Conservation (phyloP, 2,888 invertebrate genomes). For the Meliscaeva auricollis region DNA sequence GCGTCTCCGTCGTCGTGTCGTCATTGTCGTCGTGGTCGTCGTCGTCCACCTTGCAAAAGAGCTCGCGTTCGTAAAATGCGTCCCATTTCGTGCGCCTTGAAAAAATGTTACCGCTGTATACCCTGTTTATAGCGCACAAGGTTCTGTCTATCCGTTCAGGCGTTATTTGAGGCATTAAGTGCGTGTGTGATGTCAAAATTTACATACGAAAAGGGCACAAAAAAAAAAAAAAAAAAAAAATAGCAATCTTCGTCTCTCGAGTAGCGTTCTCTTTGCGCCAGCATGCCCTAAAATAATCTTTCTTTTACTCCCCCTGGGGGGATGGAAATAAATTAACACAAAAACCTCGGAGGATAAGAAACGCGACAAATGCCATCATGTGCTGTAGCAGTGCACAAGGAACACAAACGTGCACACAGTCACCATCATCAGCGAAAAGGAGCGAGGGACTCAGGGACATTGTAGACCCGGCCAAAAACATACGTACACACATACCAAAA, state of each 20-base stretch:
- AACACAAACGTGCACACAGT: constrained; percentile 38
- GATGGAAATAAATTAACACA: constrained; percentile 76
- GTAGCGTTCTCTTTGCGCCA: constrained; percentile 22
- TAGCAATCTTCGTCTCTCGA: constrained; percentile 37
- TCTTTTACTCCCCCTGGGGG: constrained; percentile 68
- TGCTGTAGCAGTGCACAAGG: constrained; percentile 58
- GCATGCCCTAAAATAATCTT: constrained; percentile 69
- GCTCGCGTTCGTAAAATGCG: constrained; percentile 58
- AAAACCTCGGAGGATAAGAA: constrained; percentile 76
- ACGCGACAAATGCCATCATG: constrained; percentile 76
- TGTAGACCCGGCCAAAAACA: constrained; percentile 54
- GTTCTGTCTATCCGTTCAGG: constrained; percentile 62
- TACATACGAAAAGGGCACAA: constrained; percentile 77
- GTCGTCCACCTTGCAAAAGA: constrained; percentile 34
- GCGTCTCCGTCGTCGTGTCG: background rate
- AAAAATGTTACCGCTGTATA: constrained; percentile 58
- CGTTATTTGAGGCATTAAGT: constrained; percentile 76
- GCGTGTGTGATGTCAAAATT: constrained; percentile 79
- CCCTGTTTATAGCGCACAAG: constrained; percentile 40
- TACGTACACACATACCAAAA: constrained; percentile 31
- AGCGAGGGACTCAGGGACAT: constrained; percentile 56
- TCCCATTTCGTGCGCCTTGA: constrained; percentile 69
- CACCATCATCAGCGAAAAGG: constrained; percentile 29
- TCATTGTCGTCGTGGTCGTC: background rate
- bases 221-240: constrained; percentile 39